Conservation (phyloP, 1,140 invertebrate genomes). For the Oreohelix idahoensis region DNA sequence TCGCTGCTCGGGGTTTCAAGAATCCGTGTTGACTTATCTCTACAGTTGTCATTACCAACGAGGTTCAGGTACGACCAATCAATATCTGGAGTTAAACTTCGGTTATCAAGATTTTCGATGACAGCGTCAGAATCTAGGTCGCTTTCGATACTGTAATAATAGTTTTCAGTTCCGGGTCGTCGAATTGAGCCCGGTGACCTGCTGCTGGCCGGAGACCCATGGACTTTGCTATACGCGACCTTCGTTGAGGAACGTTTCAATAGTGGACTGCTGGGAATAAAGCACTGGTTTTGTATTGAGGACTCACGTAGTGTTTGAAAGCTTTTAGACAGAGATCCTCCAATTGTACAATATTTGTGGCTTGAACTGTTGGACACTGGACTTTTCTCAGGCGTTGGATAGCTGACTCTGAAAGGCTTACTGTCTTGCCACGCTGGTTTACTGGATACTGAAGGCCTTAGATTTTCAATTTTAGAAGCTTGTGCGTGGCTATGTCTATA, state of each 20-base stretch:
- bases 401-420: neutral
- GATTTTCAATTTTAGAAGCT: neutral
- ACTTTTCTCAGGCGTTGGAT: neutral
- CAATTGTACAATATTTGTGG: neutral
- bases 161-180: neutral
- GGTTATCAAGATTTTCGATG: constrained; percentile 4
- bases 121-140: constrained; percentile 28
- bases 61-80: constrained; percentile 40
- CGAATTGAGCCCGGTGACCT: constrained; percentile 1
- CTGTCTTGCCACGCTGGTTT: neutral
- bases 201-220: constrained; percentile 18
- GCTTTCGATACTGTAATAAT: constrained; percentile 36
- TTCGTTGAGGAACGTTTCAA: constrained; percentile 1
- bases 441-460: neutral
- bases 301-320: neutral
- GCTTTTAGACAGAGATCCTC: neutral
- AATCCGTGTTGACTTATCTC: too few relatives aligned
- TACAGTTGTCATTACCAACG: neutral
- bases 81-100: constrained; percentile 34
- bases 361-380: neutral
- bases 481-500: neutral
- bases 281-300: neutral
- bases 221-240: constrained; percentile 1
- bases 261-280: neutral
- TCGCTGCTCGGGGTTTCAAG: neutral